Evolutionary conservation across 2,888 invertebrate genomes (phyloP), one percentile per base, ranked within the genome.

Genomic region (Gastracanthus pulcherrimus): DNA sequence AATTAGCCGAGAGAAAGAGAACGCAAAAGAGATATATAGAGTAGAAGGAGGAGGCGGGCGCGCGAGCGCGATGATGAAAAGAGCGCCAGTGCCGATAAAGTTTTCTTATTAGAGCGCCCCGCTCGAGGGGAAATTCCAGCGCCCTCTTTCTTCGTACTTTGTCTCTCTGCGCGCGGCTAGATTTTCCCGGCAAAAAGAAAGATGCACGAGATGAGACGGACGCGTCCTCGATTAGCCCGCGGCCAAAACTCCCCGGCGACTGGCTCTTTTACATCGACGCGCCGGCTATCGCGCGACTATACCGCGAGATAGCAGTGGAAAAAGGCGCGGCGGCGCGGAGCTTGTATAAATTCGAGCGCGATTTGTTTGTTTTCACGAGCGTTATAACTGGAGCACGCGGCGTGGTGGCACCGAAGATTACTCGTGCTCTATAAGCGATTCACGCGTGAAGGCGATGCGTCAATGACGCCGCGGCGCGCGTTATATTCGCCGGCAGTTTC

Each of bases 91-190:
- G 19, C 26, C 23, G 69, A 29, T n/a, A 48, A 69, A 69, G 29
- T 69, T 69, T 69, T 69, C 69, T 31, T 69, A 69, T 69, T 69
- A 69, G 41, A 38, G 67, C 67, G 26, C 16, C 41, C n/a, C n/a
- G 19, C 26, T 13, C 45, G 45, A 38, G 38, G 9, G 5, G 48
- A 2, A 55, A 2, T 55, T 23, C 23, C 7, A n/a, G 6, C 34
- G n/a, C 4, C 9, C 9, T 62, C 34, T 31, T 62, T 62, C 31
- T 26, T 23, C 55, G 23, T 26, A 6, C 26, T 26, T 11, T 23
- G 7, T 19, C 19, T 1, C 31, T 16, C 26, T 23, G 34, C n/a
- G 34, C 13, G 26, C 23, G 9, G 1, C 9, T 55, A 3, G 5
- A 55, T 58, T 3, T 13, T 1, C 26, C 23, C 2, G 58, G 9